Conservation (phyloP, 1,140 invertebrate species). For the Ephestia elutella region DNA sequence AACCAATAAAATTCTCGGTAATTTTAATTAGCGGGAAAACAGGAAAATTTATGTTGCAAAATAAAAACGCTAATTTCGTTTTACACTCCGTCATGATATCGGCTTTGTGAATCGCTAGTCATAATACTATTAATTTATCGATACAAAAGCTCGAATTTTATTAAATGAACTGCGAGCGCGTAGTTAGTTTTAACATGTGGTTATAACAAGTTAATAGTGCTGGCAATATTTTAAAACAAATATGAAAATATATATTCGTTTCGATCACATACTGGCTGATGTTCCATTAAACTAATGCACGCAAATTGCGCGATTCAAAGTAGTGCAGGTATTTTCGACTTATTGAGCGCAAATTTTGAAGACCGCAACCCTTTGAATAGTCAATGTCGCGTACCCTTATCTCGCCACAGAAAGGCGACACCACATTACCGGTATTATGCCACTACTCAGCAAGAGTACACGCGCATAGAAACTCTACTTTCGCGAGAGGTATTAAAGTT, state of each 20-base stretch:
- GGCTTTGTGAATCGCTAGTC: neutral
- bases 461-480: slow-evolving; percentile 36
- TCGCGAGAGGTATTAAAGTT: slow-evolving; percentile 45
- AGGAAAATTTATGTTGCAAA: neutral
- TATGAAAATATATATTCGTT: neutral
- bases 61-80: neutral
- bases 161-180: neutral
- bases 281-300: slow-evolving; percentile 18
- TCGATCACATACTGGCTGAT: slow-evolving; percentile 33
- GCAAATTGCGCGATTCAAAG: slow-evolving; percentile 48
- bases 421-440: slow-evolving; percentile 72
- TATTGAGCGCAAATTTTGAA: slow-evolving; percentile 73
- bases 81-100: neutral
- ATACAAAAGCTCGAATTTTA: neutral
- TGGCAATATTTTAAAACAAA: neutral
- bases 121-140: neutral
- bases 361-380: slow-evolving; percentile 73
- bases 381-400: slow-evolving; percentile 73
- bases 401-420: slow-evolving; percentile 72
- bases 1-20: neutral
- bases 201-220: neutral
- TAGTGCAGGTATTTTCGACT: slow-evolving; percentile 62
- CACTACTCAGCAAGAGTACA: slow-evolving; percentile 30
- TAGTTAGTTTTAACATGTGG: too few species aligned
- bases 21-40: neutral